Evolutionary conservation across 2,888 invertebrate species (phyloP).

Genomic region (Chamaedrilus cognettii): DNA sequence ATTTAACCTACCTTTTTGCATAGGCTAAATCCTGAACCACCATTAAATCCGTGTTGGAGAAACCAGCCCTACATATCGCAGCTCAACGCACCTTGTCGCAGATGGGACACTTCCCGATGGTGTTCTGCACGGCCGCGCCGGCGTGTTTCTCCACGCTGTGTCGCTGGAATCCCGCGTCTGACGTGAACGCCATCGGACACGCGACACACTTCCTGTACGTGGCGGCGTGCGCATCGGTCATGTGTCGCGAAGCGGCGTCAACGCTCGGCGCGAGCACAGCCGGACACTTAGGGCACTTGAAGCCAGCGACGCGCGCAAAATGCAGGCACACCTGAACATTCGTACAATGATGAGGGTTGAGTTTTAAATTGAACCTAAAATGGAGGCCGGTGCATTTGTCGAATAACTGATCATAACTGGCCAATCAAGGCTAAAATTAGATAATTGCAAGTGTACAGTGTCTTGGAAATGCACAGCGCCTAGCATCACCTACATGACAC

Average conservation of each 20-base stretch:
- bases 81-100: slow-evolving; percentile 8
- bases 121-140: not conserved
- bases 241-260: not conserved
- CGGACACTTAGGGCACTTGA: slow-evolving; percentile 1
- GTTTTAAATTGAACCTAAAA: too few relatives aligned
- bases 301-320: slow-evolving; percentile 18
- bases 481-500: too few relatives aligned
- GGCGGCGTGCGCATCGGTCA: not conserved
- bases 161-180: not conserved
- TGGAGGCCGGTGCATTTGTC: too few relatives aligned
- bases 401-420: too few relatives aligned
- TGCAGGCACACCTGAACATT: slow-evolving; percentile 36
- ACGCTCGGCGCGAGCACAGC: not conserved
- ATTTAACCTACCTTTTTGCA: too few relatives aligned
- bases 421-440: too few relatives aligned
- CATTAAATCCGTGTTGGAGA: too few relatives aligned
- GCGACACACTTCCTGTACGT: not conserved
- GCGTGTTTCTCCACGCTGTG: slow-evolving; percentile 5
- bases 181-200: slow-evolving; percentile 7
- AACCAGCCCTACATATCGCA: too few relatives aligned
- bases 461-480: too few relatives aligned
- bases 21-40: too few relatives aligned
- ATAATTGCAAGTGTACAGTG: too few relatives aligned
- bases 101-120: slow-evolving; percentile 10
- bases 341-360: too few relatives aligned